Evolutionary conservation across 92 coral and sea anemone genomes (phyloP).

Genomic region (Galaxea fascicularis): DNA sequence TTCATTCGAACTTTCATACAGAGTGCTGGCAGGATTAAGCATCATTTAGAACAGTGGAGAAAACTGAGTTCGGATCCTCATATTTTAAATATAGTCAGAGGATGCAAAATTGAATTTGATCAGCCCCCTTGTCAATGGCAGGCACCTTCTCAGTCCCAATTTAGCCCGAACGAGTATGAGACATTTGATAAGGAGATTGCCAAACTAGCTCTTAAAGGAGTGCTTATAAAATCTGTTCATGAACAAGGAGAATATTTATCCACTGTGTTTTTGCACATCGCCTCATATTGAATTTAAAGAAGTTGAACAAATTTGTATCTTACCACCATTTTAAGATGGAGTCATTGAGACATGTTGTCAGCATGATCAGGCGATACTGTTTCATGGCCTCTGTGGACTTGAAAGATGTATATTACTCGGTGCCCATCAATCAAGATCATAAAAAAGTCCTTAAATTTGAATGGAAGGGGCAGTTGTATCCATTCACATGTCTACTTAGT

Average conservation of each 20-base stretch:
- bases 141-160: too few species aligned
- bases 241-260: not conserved
- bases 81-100: conserved; percentile 24
- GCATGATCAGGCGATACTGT: not conserved
- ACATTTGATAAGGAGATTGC: conserved; percentile 1
- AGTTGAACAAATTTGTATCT: conserved; percentile 5
- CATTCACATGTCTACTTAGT: not conserved
- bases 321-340: conserved; percentile 6
- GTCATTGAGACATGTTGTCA: not conserved
- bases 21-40: conserved; percentile 34
- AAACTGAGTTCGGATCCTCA: conserved; percentile 23
- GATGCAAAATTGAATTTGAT: too few species aligned
- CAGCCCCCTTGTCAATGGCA: too few species aligned
- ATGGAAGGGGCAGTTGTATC: not conserved
- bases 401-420: not conserved
- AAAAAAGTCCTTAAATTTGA: not conserved
- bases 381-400: not conserved
- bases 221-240: not conserved
- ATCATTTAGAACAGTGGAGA: conserved; percentile 26
- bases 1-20: too few species aligned
- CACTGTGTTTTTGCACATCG: conserved; percentile 5
- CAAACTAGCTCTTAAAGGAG: not conserved
- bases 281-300: not conserved
- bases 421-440: conserved; percentile 4
- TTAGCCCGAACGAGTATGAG: not conserved